Conservation (phyloP, 2,113 vertebrate genomes). For the Scalopus aquaticus region DNA sequence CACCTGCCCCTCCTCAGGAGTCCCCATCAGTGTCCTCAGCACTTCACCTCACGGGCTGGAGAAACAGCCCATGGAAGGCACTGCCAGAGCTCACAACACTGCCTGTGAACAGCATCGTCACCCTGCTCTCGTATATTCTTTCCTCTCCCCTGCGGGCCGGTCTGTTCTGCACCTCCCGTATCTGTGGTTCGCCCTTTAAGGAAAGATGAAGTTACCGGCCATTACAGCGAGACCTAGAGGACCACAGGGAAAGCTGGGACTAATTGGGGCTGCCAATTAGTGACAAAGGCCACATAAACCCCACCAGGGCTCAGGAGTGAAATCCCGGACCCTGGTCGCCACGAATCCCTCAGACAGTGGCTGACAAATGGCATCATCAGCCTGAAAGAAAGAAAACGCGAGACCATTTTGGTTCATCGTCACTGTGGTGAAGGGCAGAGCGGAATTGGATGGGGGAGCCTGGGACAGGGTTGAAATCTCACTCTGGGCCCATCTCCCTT, state of each 20-base stretch:
- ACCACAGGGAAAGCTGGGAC: background rate
- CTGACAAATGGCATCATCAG: background rate
- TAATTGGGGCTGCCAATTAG: background rate
- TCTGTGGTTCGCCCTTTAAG: background rate
- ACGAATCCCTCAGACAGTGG: background rate
- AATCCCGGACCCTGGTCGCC: background rate
- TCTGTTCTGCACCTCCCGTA: background rate
- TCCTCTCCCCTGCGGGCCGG: too few relatives aligned
- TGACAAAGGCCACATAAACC: background rate
- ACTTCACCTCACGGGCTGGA: background rate
- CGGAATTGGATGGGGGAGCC: background rate
- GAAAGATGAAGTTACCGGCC: background rate
- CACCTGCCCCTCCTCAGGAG: accelerated
- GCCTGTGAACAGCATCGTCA: too few relatives aligned
- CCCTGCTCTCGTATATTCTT: too few relatives aligned
- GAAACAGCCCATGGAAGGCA: too few relatives aligned
- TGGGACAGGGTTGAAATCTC: too few relatives aligned
- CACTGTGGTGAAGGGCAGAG: background rate
- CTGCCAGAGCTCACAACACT: too few relatives aligned
- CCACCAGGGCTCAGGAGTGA: background rate
- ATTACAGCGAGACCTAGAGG: background rate
- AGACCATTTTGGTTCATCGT: background rate
- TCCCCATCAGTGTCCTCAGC: background rate
- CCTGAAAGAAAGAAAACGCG: too few relatives aligned
- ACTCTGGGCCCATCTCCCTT: too few relatives aligned